A percentile compares a stretch with the other conserved stretches of the same genome.
phyloP scores from a whole-genome alignment of 2,113 vertebrate species.

The Colossoma macropomum region DNA sequence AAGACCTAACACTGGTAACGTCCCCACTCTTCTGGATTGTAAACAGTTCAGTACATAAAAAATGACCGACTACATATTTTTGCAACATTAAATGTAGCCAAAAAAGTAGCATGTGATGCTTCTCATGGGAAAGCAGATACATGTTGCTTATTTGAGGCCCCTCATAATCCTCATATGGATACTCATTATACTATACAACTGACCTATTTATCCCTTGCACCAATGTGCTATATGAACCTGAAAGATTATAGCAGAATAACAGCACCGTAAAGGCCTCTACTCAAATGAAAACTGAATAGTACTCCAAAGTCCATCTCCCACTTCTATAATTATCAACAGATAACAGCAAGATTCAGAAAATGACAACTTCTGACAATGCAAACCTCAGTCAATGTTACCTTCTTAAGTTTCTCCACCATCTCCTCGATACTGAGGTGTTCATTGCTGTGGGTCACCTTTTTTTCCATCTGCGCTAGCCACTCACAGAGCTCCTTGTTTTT shows the following conservation, averaged over 20 bases:
- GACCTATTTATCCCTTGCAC: conserved; percentile 15
- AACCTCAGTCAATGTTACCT: conserved; percentile 74
- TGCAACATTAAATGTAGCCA: background rate
- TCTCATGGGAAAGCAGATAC: background rate
- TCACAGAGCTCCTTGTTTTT: conserved; percentile 93
- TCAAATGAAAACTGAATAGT: background rate
- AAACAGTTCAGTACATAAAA: background rate
- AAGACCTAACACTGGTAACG: background rate
- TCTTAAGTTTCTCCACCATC: conserved; percentile 94
- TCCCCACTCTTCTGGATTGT: background rate
- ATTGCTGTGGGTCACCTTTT: conserved; percentile 84
- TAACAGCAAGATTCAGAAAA: background rate
- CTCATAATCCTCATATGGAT: background rate
- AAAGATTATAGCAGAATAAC: background rate
- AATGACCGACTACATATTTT: background rate
- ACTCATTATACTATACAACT: conserved; percentile 8
- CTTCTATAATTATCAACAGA: background rate
- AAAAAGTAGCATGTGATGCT: background rate
- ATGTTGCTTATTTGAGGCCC: background rate
- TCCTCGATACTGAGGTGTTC: conserved; percentile 88
- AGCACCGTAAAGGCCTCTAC: background rate
- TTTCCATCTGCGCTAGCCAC: conserved; percentile 94
- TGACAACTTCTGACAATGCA: background rate
- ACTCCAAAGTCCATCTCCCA: background rate
- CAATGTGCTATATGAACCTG: background rate